Base-by-base conservation (phyloP, 2,888 invertebrate species). In the Matsumyia berberina region DNA sequence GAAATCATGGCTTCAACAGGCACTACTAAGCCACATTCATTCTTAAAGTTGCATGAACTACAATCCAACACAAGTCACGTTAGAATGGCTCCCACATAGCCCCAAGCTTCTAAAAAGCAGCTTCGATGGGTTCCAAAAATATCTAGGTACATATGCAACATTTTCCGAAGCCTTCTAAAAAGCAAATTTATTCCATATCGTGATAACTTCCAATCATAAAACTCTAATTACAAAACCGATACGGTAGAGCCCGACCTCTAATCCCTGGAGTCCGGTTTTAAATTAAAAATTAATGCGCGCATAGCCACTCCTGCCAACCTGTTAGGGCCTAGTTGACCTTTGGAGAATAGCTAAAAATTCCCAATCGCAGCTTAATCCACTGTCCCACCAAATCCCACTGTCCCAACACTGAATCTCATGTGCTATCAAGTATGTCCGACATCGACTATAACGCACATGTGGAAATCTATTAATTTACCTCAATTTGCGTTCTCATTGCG, bases 401-500 rank as follows among this genome's bases (percentile, higher is more conserved):
- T 72, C 5, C 29, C 24, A 29, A 17, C 53, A 11, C n/a, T 33
- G 8, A 9, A 8, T 1, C 17, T 7, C 42, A 17, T 67, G 17
- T 15, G 17, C 7, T 42, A 42, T 42, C 19, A 35, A 0, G 9
- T 39, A 17, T 44, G 69, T 60, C 44, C 51, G 44, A 19, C 9
- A 57, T 15, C 7, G 17, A 24, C 15, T 15, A 49, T 33, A 46
- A 33, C 53, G 33, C 46, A 62, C 70, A 77, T 42, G 62, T 69
- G 57, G 24, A 73, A 69, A 80, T 79, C 85, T 80, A 80, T 80
- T 76, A 76, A 80, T 74, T 70, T 66, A 62, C 29, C 17, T 70
- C 74, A 70, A 80, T 80, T 74, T 74, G 74, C 37, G 64, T 79
- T 66, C 64, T 70, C 74, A 80, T 74, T 66, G 85, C 31, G 70